A percentile compares a stretch with the other conserved stretches of the same genome.
phyloP scores from a whole-genome alignment of 2,888 invertebrate genomes.

The Poecilobothrus nobilitatus region DNA sequence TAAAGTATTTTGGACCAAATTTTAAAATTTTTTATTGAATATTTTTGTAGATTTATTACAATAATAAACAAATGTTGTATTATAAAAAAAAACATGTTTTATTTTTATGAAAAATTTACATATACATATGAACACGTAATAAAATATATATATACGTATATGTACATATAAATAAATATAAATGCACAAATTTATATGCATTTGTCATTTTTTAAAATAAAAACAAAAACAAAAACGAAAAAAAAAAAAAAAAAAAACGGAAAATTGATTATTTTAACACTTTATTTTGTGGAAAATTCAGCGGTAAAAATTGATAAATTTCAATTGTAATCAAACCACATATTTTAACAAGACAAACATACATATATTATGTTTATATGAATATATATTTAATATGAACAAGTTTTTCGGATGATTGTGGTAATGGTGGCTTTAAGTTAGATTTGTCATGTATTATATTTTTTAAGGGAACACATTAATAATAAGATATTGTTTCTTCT shows the following conservation, averaged over 20 bases:
- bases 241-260: background rate
- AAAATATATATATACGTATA: too few species aligned
- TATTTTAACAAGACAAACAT: background rate
- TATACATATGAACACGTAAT: too few species aligned
- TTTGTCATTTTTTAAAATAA: background rate
- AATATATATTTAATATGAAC: background rate
- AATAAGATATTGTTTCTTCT: too few species aligned
- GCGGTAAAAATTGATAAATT: slow-evolving; percentile 5
- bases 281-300: background rate
- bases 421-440: too few species aligned
- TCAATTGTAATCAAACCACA: background rate
- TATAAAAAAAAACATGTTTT: background rate
- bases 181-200: background rate
- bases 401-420: background rate
- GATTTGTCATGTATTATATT: too few species aligned
- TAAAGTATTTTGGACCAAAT: too few species aligned
- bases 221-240: background rate
- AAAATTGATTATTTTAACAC: background rate
- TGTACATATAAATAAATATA: too few species aligned
- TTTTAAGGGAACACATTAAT: too few species aligned
- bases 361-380: background rate
- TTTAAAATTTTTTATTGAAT: background rate
- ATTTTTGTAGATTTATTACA: background rate
- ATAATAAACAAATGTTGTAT: background rate
- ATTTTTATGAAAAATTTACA: background rate